Evolutionary conservation across 2,888 invertebrate species (phyloP), one percentile per base, ranked within the genome.

Genomic region (Drosophila macrospina): DNA sequence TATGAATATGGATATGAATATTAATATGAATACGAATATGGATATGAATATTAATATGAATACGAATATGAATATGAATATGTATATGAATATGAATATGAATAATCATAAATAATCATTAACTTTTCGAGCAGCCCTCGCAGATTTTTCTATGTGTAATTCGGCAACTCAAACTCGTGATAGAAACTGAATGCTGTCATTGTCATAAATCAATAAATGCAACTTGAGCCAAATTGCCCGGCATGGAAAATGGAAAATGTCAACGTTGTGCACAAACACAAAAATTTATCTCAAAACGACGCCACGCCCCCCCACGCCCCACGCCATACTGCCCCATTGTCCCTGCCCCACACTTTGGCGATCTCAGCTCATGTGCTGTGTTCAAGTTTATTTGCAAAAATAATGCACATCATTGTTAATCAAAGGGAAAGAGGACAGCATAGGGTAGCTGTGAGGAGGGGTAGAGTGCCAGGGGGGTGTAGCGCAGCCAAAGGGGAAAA

Each of bases 391-490:
- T 83, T 78, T 86, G 80, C 74, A 80, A 80, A 85, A 85, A 83
- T 86, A 88, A 85, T 88, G 88, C 81, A 88, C 85, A 88, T 86
- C 88, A 88, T 83, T 79, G 84, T 75, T 88, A 88, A 86, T 86
- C 88, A 88, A 80, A 83, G 69, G 62, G 54, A 55, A 47, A 37
- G 39, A 56, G 37, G 37, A 62, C 13, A 51, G 10, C 16, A 2
- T 15, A 34, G 11, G 6, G 24, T 8, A 24, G 15, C 39, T 6
- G 44, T 6, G 28, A 28, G 2, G 7, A 8, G 28, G 8, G 28
- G 28, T 28, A 28, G 26, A 37, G 44, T 8, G 13, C 5, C 0
- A 24, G 15, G 10, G 34, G 6, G 6, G 10, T 16, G 4, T n/a
- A 4, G 11, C 20, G 5, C 0, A 5, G 6, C 30, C 1, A 4